phyloP scores from a whole-genome alignment of 2,888 invertebrate genomes.

The Alloplasta piceator region DNA sequence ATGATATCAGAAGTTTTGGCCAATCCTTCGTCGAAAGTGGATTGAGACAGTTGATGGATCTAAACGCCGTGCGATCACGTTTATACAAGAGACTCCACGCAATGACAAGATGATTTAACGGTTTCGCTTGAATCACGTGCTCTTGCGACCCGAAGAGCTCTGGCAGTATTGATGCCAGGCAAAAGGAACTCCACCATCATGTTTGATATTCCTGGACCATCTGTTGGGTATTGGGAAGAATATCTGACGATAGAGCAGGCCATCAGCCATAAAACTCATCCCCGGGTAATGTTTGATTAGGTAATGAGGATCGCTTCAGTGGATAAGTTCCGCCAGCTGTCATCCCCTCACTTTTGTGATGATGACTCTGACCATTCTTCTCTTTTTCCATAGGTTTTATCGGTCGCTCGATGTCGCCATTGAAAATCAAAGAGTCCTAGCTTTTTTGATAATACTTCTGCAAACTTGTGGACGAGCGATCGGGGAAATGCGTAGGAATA shows the following conservation, averaged over 20 bases:
- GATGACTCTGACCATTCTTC: background rate
- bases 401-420: background rate
- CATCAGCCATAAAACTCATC: constrained; percentile 57
- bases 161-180: background rate
- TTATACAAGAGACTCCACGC: background rate
- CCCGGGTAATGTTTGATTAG: constrained; percentile 68
- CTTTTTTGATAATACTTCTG: background rate
- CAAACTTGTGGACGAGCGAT: background rate
- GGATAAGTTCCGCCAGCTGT: constrained; percentile 3
- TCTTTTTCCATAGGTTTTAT: background rate
- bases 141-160: background rate
- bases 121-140: background rate
- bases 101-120: constrained; percentile 2
- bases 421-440: background rate
- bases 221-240: constrained; percentile 66
- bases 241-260: constrained; percentile 58
- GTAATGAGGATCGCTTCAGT: constrained; percentile 59
- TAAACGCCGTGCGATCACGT: constrained; percentile 22
- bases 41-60: constrained; percentile 16
- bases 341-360: background rate
- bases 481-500: too few species aligned
- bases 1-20: background rate
- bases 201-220: constrained; percentile 61
- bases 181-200: background rate
- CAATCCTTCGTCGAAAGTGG: background rate